These are phyloP conservation scores for Drosophila austrosaltans DNA, from an alignment of 2,888 invertebrate species.

Conservation along the genomic window DNA sequence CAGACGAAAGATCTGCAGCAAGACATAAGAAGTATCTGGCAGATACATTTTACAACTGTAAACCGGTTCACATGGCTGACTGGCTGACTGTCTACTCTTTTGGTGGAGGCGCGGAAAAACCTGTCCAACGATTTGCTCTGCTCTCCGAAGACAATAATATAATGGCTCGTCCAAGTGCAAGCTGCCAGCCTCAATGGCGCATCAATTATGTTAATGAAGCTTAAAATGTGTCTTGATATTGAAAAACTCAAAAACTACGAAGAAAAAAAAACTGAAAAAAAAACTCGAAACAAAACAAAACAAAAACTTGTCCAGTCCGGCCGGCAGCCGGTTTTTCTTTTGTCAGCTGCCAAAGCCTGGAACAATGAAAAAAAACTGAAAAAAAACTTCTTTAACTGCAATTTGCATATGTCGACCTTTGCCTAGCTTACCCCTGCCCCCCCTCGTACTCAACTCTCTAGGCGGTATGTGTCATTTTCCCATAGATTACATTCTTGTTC, in stretches of 20 bases:
- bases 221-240: conserved; percentile 71
- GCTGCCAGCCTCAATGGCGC: conserved; percentile 69
- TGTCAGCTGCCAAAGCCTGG: conserved; percentile 35
- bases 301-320: conserved; percentile 52
- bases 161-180: conserved; percentile 55
- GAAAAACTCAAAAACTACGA: conserved; percentile 39
- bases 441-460: conserved; percentile 28
- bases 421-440: conserved; percentile 23
- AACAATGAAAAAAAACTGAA: conserved; percentile 35
- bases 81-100: conserved; percentile 9
- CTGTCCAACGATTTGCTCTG: conserved; percentile 69
- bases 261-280: conserved; percentile 29
- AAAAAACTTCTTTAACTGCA: conserved; percentile 39
- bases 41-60: conserved; percentile 42
- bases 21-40: conserved; percentile 18
- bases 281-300: conserved; percentile 19
- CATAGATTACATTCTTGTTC: conserved; percentile 49
- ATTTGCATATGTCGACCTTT: conserved; percentile 71
- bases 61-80: conserved; percentile 57
- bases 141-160: conserved; percentile 61
- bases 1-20: conserved; percentile 25
- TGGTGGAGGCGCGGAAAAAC: conserved; percentile 64
- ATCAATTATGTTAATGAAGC: conserved; percentile 77
- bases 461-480: conserved; percentile 45
- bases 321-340: conserved; percentile 63